Evolutionary conservation across 2,113 vertebrate genomes (phyloP).

Genomic region (Narcine bancroftii): DNA sequence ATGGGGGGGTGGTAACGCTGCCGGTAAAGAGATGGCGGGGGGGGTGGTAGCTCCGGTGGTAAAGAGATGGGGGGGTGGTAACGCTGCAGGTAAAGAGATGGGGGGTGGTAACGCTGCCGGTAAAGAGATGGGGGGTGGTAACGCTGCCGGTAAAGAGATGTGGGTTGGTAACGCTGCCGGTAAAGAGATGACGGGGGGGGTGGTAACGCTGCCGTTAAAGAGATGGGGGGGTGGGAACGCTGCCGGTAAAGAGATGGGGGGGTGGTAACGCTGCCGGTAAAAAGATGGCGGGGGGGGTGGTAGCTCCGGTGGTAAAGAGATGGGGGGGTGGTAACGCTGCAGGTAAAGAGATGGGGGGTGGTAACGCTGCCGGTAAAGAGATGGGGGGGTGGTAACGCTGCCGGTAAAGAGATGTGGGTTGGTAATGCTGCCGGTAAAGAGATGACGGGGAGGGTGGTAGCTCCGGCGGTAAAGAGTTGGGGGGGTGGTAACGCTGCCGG

Average conservation of each 20-base stretch:
- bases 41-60: neutral
- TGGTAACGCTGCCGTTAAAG: too few species aligned
- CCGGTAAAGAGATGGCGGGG: neutral
- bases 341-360: too few species aligned
- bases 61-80: neutral
- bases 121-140: neutral
- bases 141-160: too few species aligned
- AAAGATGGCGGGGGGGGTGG: neutral
- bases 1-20: neutral
- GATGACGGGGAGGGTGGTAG: neutral
- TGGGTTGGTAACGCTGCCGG: too few species aligned
- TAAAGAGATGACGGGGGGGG: too few species aligned
- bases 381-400: neutral
- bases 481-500: neutral
- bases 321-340: neutral
- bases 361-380: too few species aligned
- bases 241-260: neutral
- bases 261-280: too few species aligned
- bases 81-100: neutral
- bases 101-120: too few species aligned
- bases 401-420: accelerated
- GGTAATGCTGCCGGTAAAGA: neutral
- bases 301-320: neutral
- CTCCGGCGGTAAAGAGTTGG: neutral
- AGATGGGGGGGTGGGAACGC: neutral